Evolutionary conservation across 2,888 invertebrate genomes (phyloP), one percentile per base, ranked within the genome.

Genomic region (Sinopyrophorus schimmeli): DNA sequence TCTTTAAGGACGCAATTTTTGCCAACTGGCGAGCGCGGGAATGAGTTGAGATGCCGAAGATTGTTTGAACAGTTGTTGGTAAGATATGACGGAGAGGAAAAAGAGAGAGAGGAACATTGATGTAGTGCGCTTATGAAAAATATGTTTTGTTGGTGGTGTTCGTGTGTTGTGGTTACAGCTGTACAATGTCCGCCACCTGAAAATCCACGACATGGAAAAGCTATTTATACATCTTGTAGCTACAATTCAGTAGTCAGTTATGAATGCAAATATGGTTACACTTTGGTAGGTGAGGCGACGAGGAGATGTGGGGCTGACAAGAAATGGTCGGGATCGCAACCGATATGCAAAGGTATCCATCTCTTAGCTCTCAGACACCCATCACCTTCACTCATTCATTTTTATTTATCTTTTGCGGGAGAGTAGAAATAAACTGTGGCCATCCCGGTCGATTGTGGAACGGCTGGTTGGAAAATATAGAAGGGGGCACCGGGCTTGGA

Each of bases 221-320:
- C 95, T 43, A 86, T 93, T 57, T 96, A 90, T 74, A 90, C 91
- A 0, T 92, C 94, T 26, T 85, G 91, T 68, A 91, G 92, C 1
- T 98, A 94, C 80, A 95, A 97, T 72, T 92, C 96, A 0, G 87
- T 93, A 50, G 93, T 97, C 12, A 89, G 89, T 35, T 98, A 98
- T 75, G 92, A 93, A 68, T 99, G 99, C 78, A 89, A 91, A 67
- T 91, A 93, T 66, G 96, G 96, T 5, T 97, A 88, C 76, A 87
- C 90, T 50, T 80, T 98, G 52, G 82, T 92, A 5, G 98, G 98
- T 1, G 90, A 92, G 55, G 82, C 87, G 7, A 94, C 94, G 1
- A 80, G 98, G 59, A 79, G 91, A 28, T 99, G 99, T 72, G 91
- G 93, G 1, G 91, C 95, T 0, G 94, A 97, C 73, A 87, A 90